phyloP scores from a whole-genome alignment of 2,113 vertebrate species.

The Paraplagusia blochii region DNA sequence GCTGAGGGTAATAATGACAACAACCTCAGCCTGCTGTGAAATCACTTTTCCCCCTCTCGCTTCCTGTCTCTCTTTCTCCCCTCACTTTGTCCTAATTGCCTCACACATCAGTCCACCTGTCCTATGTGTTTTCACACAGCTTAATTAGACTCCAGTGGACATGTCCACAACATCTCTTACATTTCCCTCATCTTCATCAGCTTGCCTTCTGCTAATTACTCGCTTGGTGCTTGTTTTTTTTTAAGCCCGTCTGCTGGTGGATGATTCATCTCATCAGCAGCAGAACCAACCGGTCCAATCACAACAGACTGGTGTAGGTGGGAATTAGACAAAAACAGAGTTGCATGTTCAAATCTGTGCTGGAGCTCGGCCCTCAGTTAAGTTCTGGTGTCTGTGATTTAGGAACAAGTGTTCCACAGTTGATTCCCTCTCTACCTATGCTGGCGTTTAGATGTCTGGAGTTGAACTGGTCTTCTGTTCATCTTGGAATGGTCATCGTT shows the following conservation, averaged over 20 bases:
- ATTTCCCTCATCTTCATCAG: slow-evolving; percentile 3
- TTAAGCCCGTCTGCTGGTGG: slow-evolving; percentile 13
- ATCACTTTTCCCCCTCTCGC: slow-evolving; percentile 6
- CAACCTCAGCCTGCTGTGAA: background rate
- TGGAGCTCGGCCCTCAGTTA: background rate
- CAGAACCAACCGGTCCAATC: slow-evolving; percentile 9
- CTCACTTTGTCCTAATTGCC: slow-evolving; percentile 43
- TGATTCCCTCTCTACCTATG: background rate
- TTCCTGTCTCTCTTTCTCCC: background rate
- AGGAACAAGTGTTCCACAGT: slow-evolving; percentile 6
- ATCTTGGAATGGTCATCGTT: background rate
- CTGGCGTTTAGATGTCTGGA: background rate
- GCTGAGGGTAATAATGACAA: slow-evolving; percentile 10
- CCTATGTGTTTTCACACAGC: slow-evolving; percentile 35
- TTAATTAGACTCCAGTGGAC: slow-evolving; percentile 46
- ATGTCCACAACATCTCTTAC: background rate
- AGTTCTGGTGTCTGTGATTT: background rate
- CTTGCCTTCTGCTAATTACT: slow-evolving; percentile 44
- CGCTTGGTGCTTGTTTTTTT: slow-evolving; percentile 33
- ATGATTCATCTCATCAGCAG: slow-evolving; percentile 54
- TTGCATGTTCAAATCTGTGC: slow-evolving; percentile 22
- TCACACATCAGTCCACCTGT: slow-evolving; percentile 52
- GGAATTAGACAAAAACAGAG: slow-evolving; percentile 11
- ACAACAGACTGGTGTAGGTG: slow-evolving; percentile 52
- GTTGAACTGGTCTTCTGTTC: background rate